Evolutionary conservation across 2,113 vertebrate genomes (phyloP), one percentile per base, ranked within the genome.

Genomic region (Ciconia maguari): DNA sequence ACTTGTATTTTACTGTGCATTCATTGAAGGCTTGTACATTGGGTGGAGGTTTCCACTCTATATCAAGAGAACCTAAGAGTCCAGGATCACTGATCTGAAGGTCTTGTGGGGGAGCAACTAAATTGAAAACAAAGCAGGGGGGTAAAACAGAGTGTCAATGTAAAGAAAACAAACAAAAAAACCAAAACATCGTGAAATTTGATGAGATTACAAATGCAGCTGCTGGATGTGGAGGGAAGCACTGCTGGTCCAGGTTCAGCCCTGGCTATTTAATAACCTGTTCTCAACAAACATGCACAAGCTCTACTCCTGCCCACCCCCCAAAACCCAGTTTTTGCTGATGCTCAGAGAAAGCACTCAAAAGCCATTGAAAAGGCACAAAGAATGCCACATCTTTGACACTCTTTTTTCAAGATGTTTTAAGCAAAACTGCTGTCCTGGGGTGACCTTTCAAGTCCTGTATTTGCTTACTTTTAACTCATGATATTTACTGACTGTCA

Each of bases 41-140:
- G 42, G 90, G 12, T 2, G 99, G 98, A 21, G 95, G 96, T 27
- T 97, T 96, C 99, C 99, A 99, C 48, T 97, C 92, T 9, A 99
- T 93, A 46, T 97, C 95, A 0, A 99, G 97, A 29, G 96, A 71
- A 34, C 99, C 99, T 71, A 99, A 96, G 66, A 98, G 98, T 11
- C 99, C 99, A 9, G 96, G 98, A 83, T 99, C 99, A 5, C 86
- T 75, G 69, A 99, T 97, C 62, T 46, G 83, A 36, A 99, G 87
- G 80, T 98, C 89, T 44, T 76, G 96, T 19, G 99, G 99, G 51
- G 99, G 98, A 82, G 98, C 97, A 90, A 98, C 99, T 99, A 64
- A 54, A 94, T 92, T 48, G n/a, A 79, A 93, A 77, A 72, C 21
- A 55, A 80, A 94, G 41, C 58, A 46, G 36, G 13, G 52, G 52